Conservation (phyloP, 2,113 vertebrate genomes). For the Panthera tigris region DNA sequence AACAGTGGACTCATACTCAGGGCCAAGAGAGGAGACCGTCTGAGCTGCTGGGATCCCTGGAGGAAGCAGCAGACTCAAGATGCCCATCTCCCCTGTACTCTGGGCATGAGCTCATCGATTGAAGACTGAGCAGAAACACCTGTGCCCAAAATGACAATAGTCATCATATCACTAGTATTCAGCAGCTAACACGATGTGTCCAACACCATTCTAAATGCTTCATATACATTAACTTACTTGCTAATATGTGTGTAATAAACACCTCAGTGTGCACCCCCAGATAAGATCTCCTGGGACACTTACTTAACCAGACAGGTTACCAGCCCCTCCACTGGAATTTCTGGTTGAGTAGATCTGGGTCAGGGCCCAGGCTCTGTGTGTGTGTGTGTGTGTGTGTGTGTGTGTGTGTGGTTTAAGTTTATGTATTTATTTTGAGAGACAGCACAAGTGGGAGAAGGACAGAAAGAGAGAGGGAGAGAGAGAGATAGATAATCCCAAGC, state of each 20-base stretch:
- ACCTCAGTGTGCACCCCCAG: background rate
- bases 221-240: background rate
- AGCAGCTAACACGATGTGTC: background rate
- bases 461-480: too few relatives aligned
- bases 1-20: background rate
- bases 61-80: background rate
- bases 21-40: background rate
- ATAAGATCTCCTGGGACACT: rapidly evolving
- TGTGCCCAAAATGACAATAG: background rate
- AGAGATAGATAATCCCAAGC: too few relatives aligned
- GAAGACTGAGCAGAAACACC: background rate
- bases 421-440: too few relatives aligned
- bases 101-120: background rate
- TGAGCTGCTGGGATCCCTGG: background rate
- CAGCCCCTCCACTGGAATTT: background rate
- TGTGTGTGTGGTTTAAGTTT: too few relatives aligned
- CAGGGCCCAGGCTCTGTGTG: background rate
- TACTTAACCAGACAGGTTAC: background rate
- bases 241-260: background rate
- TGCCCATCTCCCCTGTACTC: rapidly evolving
- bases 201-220: background rate
- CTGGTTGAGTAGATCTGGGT: background rate
- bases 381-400: too few relatives aligned
- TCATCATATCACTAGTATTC: rapidly evolving
- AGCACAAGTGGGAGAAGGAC: too few relatives aligned